These are phyloP conservation scores for Eublepharis macularius DNA, from an alignment of 2,113 vertebrate species.

Conservation along the genomic window DNA sequence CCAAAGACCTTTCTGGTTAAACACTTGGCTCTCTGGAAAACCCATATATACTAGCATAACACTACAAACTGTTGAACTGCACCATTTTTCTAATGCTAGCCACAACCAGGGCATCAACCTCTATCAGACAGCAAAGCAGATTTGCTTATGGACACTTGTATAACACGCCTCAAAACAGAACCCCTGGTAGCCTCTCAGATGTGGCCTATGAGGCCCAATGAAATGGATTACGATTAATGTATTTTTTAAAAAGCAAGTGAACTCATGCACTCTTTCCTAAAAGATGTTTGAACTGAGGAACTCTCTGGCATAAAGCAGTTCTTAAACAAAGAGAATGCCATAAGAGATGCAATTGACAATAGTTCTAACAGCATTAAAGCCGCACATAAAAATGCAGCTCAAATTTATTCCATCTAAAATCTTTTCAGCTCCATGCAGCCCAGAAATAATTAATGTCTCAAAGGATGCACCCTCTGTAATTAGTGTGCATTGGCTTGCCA, in stretches of 20 bases:
- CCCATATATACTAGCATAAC: background rate
- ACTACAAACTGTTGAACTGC: no score
- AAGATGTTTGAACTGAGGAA: background rate
- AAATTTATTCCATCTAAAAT: constrained; percentile 34
- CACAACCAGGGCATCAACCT: background rate
- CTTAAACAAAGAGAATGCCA: background rate
- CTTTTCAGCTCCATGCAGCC: constrained; percentile 87
- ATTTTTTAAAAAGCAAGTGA: no score
- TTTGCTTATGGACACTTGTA: background rate
- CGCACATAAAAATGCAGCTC: background rate
- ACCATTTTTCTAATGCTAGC: background rate
- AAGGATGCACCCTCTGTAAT: constrained; percentile 72
- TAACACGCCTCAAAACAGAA: background rate
- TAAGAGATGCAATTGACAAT: background rate
- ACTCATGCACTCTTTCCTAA: background rate
- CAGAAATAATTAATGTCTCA: constrained; percentile 84
- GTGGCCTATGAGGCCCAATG: background rate
- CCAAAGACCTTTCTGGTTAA: background rate
- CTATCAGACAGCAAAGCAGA: background rate
- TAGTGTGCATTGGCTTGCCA: constrained; percentile 76
- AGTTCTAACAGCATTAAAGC: background rate
- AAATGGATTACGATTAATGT: background rate
- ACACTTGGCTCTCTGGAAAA: background rate
- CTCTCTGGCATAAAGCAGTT: background rate
- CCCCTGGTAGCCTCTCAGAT: background rate